Evolutionary conservation across 2,888 invertebrate genomes (phyloP).

Genomic region (Trypoxylon attenuatum): DNA sequence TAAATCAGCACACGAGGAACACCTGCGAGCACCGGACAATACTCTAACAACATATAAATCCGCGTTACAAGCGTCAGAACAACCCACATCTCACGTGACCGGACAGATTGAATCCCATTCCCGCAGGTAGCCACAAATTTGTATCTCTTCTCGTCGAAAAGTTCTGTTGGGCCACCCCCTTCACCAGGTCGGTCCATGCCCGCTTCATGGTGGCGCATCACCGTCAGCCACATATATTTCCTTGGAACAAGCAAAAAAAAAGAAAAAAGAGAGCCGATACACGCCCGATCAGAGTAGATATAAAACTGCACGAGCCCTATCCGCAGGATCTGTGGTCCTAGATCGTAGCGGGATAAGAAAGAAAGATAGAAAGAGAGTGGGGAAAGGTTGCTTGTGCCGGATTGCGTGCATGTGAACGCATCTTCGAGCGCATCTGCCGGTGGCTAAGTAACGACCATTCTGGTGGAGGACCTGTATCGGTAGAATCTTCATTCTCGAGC

Average conservation of each 20-base stretch:
- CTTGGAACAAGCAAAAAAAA: not conserved
- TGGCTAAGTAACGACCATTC: slow-evolving; percentile 35
- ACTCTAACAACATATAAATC: slow-evolving; percentile 34
- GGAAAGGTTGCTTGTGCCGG: no score
- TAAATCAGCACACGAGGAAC: slow-evolving; percentile 24
- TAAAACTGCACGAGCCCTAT: slow-evolving; percentile 19
- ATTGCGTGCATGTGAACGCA: not conserved
- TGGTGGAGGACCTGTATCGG: slow-evolving; percentile 25
- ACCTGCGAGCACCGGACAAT: slow-evolving; percentile 16
- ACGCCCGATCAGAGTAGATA: slow-evolving; percentile 16
- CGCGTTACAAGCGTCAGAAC: slow-evolving; percentile 7
- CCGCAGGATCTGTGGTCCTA: slow-evolving; percentile 24
- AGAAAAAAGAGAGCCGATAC: not conserved
- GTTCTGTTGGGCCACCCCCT: slow-evolving; percentile 18
- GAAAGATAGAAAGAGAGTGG: no score
- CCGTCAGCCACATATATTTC: not conserved
- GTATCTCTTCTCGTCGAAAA: slow-evolving; percentile 26
- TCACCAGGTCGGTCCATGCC: not conserved
- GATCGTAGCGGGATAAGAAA: slow-evolving; percentile 44
- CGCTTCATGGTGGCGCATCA: not conserved
- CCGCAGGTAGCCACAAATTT: slow-evolving; percentile 55
- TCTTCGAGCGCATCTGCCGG: slow-evolving; percentile 22
- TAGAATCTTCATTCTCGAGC: slow-evolving; percentile 35
- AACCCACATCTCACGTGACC: slow-evolving; percentile 9
- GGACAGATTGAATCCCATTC: slow-evolving; percentile 31